Evolutionary conservation across 1,140 invertebrate species (phyloP).

Genomic region (Heliconius hewitsoni): DNA sequence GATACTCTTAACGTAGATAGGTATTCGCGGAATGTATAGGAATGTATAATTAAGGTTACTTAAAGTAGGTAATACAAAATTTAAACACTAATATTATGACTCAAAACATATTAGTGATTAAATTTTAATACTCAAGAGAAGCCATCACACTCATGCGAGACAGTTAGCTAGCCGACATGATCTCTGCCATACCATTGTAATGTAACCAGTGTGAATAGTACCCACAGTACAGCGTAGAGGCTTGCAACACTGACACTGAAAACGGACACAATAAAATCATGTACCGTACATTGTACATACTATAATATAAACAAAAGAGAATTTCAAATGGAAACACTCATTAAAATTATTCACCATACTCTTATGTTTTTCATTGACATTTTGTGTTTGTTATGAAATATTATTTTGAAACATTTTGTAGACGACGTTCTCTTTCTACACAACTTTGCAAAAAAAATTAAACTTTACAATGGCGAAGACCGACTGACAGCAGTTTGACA

Average conservation of each 20-base stretch:
- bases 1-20: conserved; percentile 51
- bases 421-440: conserved; percentile 20
- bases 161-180: conserved; percentile 46
- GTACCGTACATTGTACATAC: conserved; percentile 46
- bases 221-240: conserved; percentile 70
- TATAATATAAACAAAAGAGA: conserved; percentile 11
- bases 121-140: conserved; percentile 47
- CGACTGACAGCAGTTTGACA: conserved; percentile 16
- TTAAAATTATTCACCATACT: conserved; percentile 52
- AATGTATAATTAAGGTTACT: conserved; percentile 38
- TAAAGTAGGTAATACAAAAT: conserved; percentile 35
- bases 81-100: conserved; percentile 36
- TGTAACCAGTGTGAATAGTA: conserved; percentile 58
- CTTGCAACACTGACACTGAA: conserved; percentile 74
- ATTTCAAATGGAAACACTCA: conserved; percentile 53
- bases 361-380: conserved; percentile 51
- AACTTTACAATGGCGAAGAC: background rate
- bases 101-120: conserved; percentile 42
- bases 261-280: conserved; percentile 65
- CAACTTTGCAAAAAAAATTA: background rate
- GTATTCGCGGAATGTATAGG: conserved; percentile 35
- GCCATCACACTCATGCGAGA: conserved; percentile 67
- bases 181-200: conserved; percentile 47
- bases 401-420: conserved; percentile 36
- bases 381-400: conserved; percentile 40